Evolutionary conservation across 1,140 invertebrate species (phyloP), one percentile per base, ranked within the genome.

Genomic region (Drosophila pallidifrons): DNA sequence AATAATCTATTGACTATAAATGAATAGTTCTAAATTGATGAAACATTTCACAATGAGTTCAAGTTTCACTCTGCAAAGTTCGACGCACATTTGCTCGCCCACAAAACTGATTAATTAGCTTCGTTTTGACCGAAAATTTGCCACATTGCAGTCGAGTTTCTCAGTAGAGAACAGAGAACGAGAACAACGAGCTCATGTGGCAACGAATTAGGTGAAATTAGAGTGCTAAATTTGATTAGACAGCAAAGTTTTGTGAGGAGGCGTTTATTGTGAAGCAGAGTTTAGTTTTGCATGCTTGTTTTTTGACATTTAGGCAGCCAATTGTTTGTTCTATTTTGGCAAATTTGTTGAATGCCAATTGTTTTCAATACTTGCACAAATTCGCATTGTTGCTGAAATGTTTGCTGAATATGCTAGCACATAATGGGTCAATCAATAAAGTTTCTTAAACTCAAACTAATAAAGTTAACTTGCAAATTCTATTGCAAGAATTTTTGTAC

Each of bases 181-280:
- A 10, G 35, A 51, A 51, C 20, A 51, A 54, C 28, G 13, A 52
- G 30, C 28, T 54, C 30, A 54, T 54, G n/a, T 35, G 51, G 28
- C 51, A 54, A 15, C 30, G 51, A 54, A 35, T 54, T 54, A 30
- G 7, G 7, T 3, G 5, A 32, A 13, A 54, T 54, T 54, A 54
- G 5, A 32, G 51, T n/a, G 28, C 30, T 15, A 54, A 52, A 54
- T 35, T 54, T 54, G 5, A 35, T 54, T 54, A 54, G 3, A 35
- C n/a, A 10, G 51, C 2, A 35, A 7, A 32, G 51, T 28, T 13
- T 7, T 52, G n/a, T 52, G 28, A 7, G 25, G 51, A 54, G 49
- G 49, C 20, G 20, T 52, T 52, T 55, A 32, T 4, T 55, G 52
- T n/a, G 4, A 6, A 7, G 5, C 30, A 2, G 6, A 55, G 15